These are phyloP conservation scores for Platycheirus rosarum DNA, from an alignment of 2,888 invertebrate genomes.

Conservation along the genomic window DNA sequence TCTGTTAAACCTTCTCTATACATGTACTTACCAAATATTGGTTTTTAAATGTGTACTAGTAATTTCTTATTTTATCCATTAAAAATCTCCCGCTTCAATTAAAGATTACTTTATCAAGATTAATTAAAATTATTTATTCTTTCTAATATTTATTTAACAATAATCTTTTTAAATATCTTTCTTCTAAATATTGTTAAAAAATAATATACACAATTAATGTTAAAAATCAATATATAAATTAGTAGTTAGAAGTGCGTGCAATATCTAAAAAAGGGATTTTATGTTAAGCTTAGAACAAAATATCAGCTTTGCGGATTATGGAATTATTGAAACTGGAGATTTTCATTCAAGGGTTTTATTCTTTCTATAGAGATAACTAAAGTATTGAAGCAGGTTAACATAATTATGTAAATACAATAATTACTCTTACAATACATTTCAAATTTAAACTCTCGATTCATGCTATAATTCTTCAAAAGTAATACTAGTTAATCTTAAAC, in stretches of 20 bases:
- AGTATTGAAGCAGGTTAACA: constrained; percentile 9
- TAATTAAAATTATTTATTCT: constrained; percentile 1
- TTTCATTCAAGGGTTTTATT: constrained; percentile 3
- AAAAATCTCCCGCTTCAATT: constrained; percentile 26
- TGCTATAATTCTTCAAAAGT: too few species aligned
- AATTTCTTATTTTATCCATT: background rate
- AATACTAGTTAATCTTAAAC: too few species aligned
- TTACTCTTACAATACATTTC: too few species aligned
- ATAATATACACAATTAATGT: too few species aligned
- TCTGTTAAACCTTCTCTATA: too few species aligned
- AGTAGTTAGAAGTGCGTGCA: background rate
- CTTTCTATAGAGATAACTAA: background rate
- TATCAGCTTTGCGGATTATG: background rate
- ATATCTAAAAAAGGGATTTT: background rate
- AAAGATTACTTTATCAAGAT: constrained; percentile 3
- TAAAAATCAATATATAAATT: too few species aligned
- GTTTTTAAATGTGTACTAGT: background rate
- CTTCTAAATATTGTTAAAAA: too few species aligned
- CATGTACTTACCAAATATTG: constrained; percentile 9
- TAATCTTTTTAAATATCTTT: too few species aligned
- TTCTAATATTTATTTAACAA: constrained; percentile 10
- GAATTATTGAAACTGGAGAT: constrained; percentile 30
- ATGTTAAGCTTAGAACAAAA: background rate
- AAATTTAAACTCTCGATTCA: too few species aligned
- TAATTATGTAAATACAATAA: too few species aligned